Base-by-base conservation (phyloP, 2,797 vertebrate species). In the Rhinogobio ventralis region DNA sequence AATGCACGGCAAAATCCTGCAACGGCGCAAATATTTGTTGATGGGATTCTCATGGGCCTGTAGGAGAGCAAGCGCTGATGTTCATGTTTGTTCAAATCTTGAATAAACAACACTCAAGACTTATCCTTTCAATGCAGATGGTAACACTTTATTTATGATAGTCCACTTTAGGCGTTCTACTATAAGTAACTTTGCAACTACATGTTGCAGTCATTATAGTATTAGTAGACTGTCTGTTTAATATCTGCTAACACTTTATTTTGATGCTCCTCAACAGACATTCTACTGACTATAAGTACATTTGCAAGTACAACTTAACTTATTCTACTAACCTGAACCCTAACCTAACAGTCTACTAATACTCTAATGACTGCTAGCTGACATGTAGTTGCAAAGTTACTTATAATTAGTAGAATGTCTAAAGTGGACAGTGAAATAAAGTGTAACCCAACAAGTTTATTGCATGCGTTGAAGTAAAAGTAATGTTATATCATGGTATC, bases 21-120 rank as follows among this genome's bases (percentile, higher is more conserved):
- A 11, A 90, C 78, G 88, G 86, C 82, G 91, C 93, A 95, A 95
- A 95, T 95, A 94, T 94, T 94, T 95, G 93, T 93, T 91, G 90
- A 93, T 90, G 91, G 91, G 91, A 92, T 95, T 94, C 94, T 89
- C 64, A 60, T 89, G 78, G 88, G 90, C 92, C 90, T 90, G 90
- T 88, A 92, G 89, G 69, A 92, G 78, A 87, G 88, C 83, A 89
- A 6, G 33, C n/a, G 87, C 86, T 46, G 42, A 72, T 92, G 92
- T 93, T 93, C 90, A 93, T 91, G 91, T 91, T 92, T 91, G 46
- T 73, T 79, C 20, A 17, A 66, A 39, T 46, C 10, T 46, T 68
- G 57, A 57, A 42, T 42, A 42, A 25, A n/a, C 23, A 57, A 57
- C 55, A 25, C 23, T 60, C 55, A 11, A n/a, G 55, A n/a, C 23